Base-by-base conservation (phyloP, 2,797 vertebrate genomes). In the Arrhamphus sclerolepis region DNA sequence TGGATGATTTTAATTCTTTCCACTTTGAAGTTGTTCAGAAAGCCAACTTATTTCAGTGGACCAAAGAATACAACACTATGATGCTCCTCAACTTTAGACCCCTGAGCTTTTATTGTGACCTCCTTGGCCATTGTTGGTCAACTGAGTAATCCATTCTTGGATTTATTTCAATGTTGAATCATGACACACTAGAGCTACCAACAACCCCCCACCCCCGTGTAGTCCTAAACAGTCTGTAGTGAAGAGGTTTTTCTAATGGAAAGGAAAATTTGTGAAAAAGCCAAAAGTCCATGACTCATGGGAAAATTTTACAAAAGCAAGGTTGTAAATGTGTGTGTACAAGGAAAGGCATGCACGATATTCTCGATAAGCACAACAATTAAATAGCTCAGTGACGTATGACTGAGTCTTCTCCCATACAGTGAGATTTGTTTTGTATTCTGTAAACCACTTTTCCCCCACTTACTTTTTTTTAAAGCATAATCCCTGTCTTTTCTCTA, bases 291-390 rank as follows among this genome's bases (percentile, higher is more conserved):
- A 47, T 44, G n/a, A 22, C 52, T 62, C 42, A 41, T 64, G 56
- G 66, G 66, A 79, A 75, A 73, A 56, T 24, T 50, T 58, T 20
- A 26, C 24, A 31, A 59, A 73, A 46, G 50, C 44, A 60, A 71
- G 48, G 55, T 20, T 71, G 53, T 58, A 39, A 70, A 60, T 39
- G 51, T 62, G 40, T 29, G 47, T 16, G 34, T 28, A 50, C 52
- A 71, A 58, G 62, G 53, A 28, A 62, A 64, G 59, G 28, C 52
- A 75, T 77, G 50, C 17, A 26, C 39, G n/a, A 67, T 51, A 62
- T 51, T 40, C n/a, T 51, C 22, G 57, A 61, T 47, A 57, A 57
- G 61, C 56, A 74, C 34, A 57, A 57, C 20, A 42, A 18, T 29
- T 29, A n/a, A 66, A 28, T 39, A 29, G 24, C 56, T 74, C 39